Evolutionary conservation across 2,888 invertebrate species (phyloP).

Genomic region (Brenthis hecate): DNA sequence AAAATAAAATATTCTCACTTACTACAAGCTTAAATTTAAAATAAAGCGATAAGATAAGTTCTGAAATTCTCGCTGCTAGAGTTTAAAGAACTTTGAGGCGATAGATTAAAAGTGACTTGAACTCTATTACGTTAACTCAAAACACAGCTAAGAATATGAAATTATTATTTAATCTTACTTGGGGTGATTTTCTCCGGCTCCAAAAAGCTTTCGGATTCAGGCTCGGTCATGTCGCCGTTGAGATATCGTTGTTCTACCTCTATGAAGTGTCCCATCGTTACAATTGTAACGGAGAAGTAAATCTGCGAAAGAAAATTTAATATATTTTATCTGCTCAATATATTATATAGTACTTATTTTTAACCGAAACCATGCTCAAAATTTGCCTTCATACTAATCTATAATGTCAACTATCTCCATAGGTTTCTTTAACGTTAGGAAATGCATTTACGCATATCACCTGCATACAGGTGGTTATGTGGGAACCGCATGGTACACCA

Average conservation of each 20-base stretch:
- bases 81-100: constrained; percentile 1
- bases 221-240: constrained; percentile 79
- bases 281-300: constrained; percentile 85
- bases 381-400: too few species aligned
- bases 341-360: too few species aligned
- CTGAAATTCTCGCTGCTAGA: background rate
- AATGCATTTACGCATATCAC: too few species aligned
- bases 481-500: too few species aligned
- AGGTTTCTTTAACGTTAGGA: too few species aligned
- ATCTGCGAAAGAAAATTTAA: constrained; percentile 73
- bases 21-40: background rate
- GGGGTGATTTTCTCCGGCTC: constrained; percentile 81
- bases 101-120: constrained; percentile 7
- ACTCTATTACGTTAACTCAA: background rate
- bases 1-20: too few species aligned
- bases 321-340: background rate
- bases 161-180: constrained; percentile 54
- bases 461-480: too few species aligned
- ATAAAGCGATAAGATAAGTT: background rate
- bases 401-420: too few species aligned
- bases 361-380: too few species aligned
- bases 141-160: background rate
- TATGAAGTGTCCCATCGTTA: constrained; percentile 84
- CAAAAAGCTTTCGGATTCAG: constrained; percentile 81
- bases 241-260: constrained; percentile 86